Conservation (phyloP, 2,113 vertebrate species). For the Salvelinus namaycush region DNA sequence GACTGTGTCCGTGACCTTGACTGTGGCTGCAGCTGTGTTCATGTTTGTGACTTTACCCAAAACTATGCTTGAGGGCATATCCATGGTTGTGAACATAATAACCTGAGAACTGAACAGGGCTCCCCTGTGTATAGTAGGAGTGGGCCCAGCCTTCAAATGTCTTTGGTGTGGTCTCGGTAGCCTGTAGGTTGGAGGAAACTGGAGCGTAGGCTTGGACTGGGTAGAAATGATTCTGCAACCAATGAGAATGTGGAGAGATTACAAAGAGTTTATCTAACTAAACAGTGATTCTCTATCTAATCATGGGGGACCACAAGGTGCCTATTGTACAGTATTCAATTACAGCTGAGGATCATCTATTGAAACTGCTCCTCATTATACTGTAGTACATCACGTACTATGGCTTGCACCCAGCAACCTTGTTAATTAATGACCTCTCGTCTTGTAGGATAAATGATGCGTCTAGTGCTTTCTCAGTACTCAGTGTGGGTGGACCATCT, state of each 20-base stretch:
- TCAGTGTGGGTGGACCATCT: constrained; percentile 69
- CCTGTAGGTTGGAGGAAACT: constrained; percentile 17
- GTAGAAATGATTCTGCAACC: constrained; percentile 35
- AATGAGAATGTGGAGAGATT: background rate
- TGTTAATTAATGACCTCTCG: background rate
- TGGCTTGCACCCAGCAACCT: background rate
- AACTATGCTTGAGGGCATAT: background rate
- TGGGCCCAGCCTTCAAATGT: constrained; percentile 44
- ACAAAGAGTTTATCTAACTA: too few species aligned
- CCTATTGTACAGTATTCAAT: too few species aligned
- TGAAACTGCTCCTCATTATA: too few species aligned
- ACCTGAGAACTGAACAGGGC: background rate
- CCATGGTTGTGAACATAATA: constrained; percentile 4
- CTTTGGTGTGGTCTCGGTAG: constrained; percentile 7
- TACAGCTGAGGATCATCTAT: too few species aligned
- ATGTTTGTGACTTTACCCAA: background rate
- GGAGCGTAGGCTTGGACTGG: constrained; percentile 50
- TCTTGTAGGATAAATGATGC: background rate
- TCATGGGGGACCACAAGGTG: too few species aligned
- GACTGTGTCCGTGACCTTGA: too few species aligned
- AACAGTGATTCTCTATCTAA: too few species aligned
- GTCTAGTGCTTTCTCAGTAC: constrained; percentile 6
- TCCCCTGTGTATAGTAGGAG: constrained; percentile 23
- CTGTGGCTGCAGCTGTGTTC: background rate
- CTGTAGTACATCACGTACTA: too few species aligned